Conservation (phyloP, 2,888 invertebrate genomes). For the Melitaea athalia region DNA sequence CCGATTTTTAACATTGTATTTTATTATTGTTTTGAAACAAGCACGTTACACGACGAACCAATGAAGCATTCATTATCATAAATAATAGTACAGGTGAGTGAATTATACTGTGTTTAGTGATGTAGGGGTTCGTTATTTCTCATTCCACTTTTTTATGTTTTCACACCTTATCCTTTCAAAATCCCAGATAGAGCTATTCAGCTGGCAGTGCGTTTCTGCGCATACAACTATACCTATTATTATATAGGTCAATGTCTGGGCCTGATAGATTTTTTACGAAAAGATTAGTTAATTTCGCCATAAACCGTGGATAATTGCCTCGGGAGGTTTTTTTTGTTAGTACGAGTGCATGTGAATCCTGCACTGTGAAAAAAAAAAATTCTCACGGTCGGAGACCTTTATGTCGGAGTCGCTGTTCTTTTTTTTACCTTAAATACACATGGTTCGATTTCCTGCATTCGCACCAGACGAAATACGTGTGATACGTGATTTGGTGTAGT, state of each 20-base stretch:
- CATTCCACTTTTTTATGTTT: constrained; percentile 69
- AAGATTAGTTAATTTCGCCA: constrained; percentile 64
- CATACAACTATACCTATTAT: constrained; percentile 52
- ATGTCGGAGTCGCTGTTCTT: constrained; percentile 51
- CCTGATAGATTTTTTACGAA: constrained; percentile 50
- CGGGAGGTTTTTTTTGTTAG: constrained; percentile 53
- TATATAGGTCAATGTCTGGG: constrained; percentile 49
- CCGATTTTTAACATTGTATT: constrained; percentile 54
- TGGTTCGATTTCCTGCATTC: constrained; percentile 62
- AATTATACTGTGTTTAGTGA: constrained; percentile 42
- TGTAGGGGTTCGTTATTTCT: constrained; percentile 65
- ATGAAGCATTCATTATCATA: constrained; percentile 37
- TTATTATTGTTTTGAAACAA: constrained; percentile 55
- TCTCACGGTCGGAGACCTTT: constrained; percentile 66
- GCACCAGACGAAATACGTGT: constrained; percentile 46
- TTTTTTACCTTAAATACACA: constrained; percentile 52
- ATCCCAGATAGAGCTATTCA: constrained; percentile 58
- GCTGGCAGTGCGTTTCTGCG: constrained; percentile 62
- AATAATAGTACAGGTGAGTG: constrained; percentile 31
- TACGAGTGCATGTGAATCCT: constrained; percentile 63
- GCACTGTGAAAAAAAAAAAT: constrained; percentile 58
- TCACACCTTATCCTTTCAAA: constrained; percentile 61
- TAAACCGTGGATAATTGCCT: constrained; percentile 50
- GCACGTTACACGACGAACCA: constrained; percentile 30
- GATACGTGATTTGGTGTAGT: constrained; percentile 26